A percentile compares a stretch with the other conserved stretches of the same genome.
phyloP scores from a whole-genome alignment of 2,113 vertebrate species.

The Acanthisitta chloris region DNA sequence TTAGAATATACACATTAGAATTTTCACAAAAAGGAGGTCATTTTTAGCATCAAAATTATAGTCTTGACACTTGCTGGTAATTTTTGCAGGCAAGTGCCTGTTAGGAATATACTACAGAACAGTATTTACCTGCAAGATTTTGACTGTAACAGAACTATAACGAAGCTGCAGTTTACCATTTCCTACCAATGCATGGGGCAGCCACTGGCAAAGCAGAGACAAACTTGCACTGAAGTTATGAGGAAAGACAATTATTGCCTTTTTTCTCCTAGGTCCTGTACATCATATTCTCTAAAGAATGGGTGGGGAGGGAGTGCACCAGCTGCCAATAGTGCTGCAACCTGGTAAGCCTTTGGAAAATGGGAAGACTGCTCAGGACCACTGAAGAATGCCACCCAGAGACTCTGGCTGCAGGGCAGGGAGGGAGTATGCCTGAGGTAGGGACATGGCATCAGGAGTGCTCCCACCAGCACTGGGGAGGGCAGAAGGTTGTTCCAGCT shows the following conservation, averaged over 20 bases:
- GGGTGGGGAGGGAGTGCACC: not conserved
- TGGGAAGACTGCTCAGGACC: not conserved
- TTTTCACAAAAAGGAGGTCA: not conserved
- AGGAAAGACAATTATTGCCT: not conserved
- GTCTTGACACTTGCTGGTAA: not conserved
- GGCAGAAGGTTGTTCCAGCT: accelerated
- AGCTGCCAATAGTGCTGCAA: not conserved
- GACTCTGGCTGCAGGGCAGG: not conserved
- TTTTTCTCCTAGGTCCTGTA: not conserved
- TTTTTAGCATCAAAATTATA: not conserved
- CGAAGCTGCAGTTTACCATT: not conserved
- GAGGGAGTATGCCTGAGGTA: not conserved
- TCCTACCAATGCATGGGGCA: not conserved
- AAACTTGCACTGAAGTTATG: not conserved
- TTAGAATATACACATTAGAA: not conserved
- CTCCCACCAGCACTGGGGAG: not conserved
- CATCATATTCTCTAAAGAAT: not conserved
- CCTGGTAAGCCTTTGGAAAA: not conserved
- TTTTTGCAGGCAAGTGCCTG: not conserved
- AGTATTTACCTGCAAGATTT: not conserved
- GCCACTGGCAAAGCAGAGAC: not conserved
- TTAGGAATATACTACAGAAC: not conserved
- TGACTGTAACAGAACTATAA: not conserved
- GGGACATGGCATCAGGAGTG: not conserved
- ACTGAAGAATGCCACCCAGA: not conserved